These are phyloP conservation scores for Brachylomia viminalis DNA, from an alignment of 2,888 invertebrate genomes.

Conservation along the genomic window DNA sequence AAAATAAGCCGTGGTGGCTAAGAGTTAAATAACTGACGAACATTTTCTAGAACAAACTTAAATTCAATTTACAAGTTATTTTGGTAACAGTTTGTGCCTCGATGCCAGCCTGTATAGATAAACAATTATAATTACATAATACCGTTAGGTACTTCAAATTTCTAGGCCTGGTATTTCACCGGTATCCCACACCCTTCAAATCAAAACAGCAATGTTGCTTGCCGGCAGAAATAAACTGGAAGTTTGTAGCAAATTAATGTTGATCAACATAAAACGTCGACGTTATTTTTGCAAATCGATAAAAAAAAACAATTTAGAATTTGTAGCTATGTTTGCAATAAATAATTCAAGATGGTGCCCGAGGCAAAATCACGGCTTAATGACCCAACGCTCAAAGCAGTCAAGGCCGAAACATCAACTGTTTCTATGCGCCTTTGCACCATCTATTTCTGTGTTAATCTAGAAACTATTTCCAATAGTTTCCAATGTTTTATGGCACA, in stretches of 20 bases:
- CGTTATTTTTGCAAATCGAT: not conserved
- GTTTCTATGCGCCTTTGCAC: constrained; percentile 17
- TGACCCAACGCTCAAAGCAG: constrained; percentile 27
- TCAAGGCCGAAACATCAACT: constrained; percentile 34
- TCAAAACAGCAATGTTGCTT: not conserved
- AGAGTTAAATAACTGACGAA: too few relatives aligned
- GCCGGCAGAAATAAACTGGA: not conserved
- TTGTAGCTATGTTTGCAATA: constrained; percentile 36
- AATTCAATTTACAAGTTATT: too few relatives aligned
- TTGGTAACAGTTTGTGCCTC: too few relatives aligned
- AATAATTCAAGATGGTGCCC: constrained; percentile 38
- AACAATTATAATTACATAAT: too few relatives aligned
- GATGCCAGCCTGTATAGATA: too few relatives aligned
- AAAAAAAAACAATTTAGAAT: not conserved
- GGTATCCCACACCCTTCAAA: not conserved
- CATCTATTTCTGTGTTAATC: constrained; percentile 23
- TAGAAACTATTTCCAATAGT: constrained; percentile 30
- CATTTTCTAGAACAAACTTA: too few relatives aligned
- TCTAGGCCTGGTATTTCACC: not conserved
- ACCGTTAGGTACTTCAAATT: too few relatives aligned
- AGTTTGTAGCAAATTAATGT: not conserved
- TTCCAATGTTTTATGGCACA: not conserved
- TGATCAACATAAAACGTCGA: not conserved
- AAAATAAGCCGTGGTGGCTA: too few relatives aligned
- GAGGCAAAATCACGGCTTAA: constrained; percentile 37